Evolutionary conservation across 2,797 vertebrate species (phyloP).

Genomic region (Tangara arthus): DNA sequence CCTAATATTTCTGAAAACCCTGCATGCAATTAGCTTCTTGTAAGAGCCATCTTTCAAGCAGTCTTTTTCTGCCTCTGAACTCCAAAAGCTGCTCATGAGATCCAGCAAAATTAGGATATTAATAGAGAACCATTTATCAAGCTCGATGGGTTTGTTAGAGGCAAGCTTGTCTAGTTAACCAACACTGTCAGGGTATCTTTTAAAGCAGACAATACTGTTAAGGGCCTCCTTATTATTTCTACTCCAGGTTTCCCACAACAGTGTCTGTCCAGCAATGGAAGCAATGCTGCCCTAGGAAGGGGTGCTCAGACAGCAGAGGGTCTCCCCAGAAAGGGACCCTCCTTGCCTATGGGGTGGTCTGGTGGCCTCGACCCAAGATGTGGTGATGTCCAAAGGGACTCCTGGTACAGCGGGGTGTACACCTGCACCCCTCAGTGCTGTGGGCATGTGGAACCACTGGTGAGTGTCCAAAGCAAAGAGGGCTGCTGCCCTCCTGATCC

Average conservation of each 20-base stretch:
- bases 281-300: background rate
- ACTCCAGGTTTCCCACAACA: background rate
- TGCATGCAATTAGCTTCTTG: conserved; percentile 40
- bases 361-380: fast-evolving
- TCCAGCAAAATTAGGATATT: conserved; percentile 41
- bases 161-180: background rate
- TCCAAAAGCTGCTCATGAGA: conserved; percentile 27
- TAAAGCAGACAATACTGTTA: background rate
- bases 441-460: background rate
- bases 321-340: background rate
- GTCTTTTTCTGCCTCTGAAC: conserved; percentile 14
- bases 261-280: background rate
- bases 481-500: fast-evolving
- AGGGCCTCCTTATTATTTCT: background rate
- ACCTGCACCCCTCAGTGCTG: background rate
- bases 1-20: conserved; percentile 23
- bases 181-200: background rate
- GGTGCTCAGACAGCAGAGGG: background rate
- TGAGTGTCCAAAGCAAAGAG: background rate
- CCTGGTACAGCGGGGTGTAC: fast-evolving
- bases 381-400: fast-evolving
- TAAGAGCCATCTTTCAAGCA: conserved; percentile 28
- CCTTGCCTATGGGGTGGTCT: background rate
- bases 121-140: conserved; percentile 35
- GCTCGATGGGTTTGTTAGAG: background rate